phyloP scores from a whole-genome alignment of 2,888 invertebrate species.

The Adelognathus sp. region DNA sequence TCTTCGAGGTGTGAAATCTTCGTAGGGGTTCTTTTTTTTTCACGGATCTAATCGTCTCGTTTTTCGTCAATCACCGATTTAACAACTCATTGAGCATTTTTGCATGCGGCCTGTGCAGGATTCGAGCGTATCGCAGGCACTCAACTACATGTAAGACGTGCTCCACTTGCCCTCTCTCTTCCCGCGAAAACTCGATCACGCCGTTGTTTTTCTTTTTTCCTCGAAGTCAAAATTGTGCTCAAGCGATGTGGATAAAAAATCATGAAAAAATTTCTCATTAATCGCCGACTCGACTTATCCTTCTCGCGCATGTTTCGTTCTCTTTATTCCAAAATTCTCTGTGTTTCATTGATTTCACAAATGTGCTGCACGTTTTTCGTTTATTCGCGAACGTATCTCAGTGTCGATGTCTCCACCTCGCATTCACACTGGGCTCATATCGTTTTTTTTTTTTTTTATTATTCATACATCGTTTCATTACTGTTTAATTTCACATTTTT shows the following conservation, averaged over 20 bases:
- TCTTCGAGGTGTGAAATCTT: slow-evolving; percentile 7
- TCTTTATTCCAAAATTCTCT: no score
- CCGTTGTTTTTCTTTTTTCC: no score
- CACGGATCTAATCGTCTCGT: slow-evolving; percentile 5
- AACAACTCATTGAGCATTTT: slow-evolving; percentile 60
- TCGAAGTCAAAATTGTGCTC: neutral
- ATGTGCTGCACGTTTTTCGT: slow-evolving; percentile 39
- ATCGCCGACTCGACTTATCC: slow-evolving; percentile 20
- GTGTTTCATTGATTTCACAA: slow-evolving; percentile 19
- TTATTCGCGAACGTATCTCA: slow-evolving; percentile 26
- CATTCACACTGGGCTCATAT: neutral
- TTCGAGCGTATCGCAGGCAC: slow-evolving; percentile 54
- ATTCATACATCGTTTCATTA: neutral
- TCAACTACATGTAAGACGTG: slow-evolving; percentile 57
- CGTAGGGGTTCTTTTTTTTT: slow-evolving; percentile 7
- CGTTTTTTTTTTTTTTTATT: neutral
- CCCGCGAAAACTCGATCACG: slow-evolving; percentile 1
- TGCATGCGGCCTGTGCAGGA: slow-evolving; percentile 66
- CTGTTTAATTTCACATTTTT: neutral
- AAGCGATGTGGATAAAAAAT: neutral
- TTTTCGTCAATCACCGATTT: slow-evolving; percentile 25
- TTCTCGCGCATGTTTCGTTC: slow-evolving; percentile 41
- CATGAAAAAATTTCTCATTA: slow-evolving; percentile 29
- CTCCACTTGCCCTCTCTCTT: no score
- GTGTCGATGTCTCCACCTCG: slow-evolving; percentile 11